Conservation (phyloP, 2,888 invertebrate species). For the Trachelus iudaicus region DNA sequence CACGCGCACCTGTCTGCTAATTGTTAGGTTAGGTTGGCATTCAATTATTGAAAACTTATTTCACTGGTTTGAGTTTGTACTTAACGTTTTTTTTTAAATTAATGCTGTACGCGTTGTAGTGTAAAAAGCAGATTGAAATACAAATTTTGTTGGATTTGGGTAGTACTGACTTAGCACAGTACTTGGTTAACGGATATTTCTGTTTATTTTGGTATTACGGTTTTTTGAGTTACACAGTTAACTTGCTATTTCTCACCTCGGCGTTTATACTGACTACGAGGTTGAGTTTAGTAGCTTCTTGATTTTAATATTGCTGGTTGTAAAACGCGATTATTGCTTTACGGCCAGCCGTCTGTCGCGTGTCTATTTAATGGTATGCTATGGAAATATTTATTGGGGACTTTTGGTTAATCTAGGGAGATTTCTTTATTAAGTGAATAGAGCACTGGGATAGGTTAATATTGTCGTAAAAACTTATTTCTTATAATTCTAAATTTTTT, state of each 20-base stretch:
- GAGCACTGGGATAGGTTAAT: background rate
- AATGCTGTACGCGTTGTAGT: background rate
- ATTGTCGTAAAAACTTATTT: background rate
- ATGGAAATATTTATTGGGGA: background rate
- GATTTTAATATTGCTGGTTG: background rate
- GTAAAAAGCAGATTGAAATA: background rate
- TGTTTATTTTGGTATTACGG: background rate
- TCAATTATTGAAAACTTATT: background rate
- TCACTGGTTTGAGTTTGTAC: background rate
- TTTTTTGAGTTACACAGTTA: background rate
- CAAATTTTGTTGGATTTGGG: background rate
- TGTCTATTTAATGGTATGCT: background rate
- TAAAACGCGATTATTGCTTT: background rate
- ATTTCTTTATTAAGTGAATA: background rate
- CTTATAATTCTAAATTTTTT: background rate
- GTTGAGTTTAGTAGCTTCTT: background rate
- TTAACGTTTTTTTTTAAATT: background rate
- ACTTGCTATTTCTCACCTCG: background rate
- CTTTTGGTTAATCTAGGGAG: background rate
- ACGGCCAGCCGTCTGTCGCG: background rate
- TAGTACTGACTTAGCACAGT: background rate
- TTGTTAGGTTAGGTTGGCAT: background rate
- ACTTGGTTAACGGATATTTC: background rate
- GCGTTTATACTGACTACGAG: background rate
- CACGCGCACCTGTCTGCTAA: background rate